Base-by-base conservation (phyloP, 2,113 vertebrate genomes). In the Anthoscopus minutus region DNA sequence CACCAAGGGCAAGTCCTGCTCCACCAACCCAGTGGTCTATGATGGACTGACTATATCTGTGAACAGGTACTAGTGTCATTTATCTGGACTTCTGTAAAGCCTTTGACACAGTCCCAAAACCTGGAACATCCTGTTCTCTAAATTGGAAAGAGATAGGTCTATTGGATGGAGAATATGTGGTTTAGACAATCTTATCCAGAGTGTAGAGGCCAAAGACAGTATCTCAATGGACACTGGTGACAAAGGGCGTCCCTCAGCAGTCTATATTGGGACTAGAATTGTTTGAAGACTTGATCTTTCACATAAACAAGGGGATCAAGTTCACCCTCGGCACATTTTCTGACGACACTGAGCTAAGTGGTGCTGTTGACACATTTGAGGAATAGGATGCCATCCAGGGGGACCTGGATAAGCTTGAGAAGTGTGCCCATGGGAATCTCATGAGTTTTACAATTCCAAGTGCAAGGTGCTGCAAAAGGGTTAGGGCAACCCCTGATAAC, bases 1-100 rank as follows among this genome's bases (percentile, higher is more conserved):
- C 17, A 40, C 7, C 9, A n/a, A 48, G n/a, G 6, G 6, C 11
- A 35, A 42, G 11, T 27, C 17, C 17, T 87, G 30, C 16, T 7
- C 0, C 1, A 48, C 13, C 48, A 48, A 10, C 13, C 3, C 30
- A 25, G 17, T 21, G 11, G 7, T 25, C 40, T 62, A 1, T n/a
- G n/a, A 62, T 17, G 10, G 38, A 47, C 11, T 62, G 23, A 30
- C 28, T 10, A 6, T 3, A 54, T 38, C 10, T 28, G 11, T 23
- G 28, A 9, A 19, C 15, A 21, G 9, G 8, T 54, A 17, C 3
- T 40, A 16, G 38, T 47, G 20, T 11, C 3, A 54, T 30, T 70
- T 48, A 21, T 54, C 10, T n/a, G 13, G 10, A 40, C 7, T 31
- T n/a, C 40, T 25, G 24, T 25, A n/a, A 78, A 61, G 19, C 13